Conservation (phyloP, 2,113 vertebrate genomes). For the Polypterus bichir region DNA sequence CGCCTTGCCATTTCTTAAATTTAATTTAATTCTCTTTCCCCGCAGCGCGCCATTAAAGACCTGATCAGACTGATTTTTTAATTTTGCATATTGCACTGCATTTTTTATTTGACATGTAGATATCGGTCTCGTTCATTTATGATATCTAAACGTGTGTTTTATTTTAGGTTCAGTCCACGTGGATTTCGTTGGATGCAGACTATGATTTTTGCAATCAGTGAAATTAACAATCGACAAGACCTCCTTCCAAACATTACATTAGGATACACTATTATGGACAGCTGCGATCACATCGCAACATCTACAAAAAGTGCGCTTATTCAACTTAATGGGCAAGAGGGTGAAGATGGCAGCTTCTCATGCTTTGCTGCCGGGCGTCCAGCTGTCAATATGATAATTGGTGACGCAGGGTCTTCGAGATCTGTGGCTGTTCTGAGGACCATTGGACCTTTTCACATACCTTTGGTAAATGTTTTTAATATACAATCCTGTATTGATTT, state of each 20-base stretch:
- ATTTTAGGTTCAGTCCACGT: slow-evolving; percentile 4
- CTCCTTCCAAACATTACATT: slow-evolving; percentile 9
- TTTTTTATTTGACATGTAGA: too few species aligned
- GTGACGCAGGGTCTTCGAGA: background rate
- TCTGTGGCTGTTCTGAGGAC: slow-evolving; percentile 3
- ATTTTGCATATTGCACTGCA: too few species aligned
- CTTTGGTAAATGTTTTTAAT: slow-evolving; percentile 1
- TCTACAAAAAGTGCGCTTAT: background rate
- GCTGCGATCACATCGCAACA: background rate
- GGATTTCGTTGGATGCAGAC: slow-evolving; percentile 7
- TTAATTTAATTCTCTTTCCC: too few species aligned
- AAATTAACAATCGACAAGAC: slow-evolving; percentile 8
- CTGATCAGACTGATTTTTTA: too few species aligned
- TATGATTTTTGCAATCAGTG: slow-evolving; percentile 12
- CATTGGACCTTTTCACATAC: slow-evolving; percentile 4
- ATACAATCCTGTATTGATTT: too few species aligned
- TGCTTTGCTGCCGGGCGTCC: background rate
- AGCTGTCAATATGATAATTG: slow-evolving; percentile 2
- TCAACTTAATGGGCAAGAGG: background rate
- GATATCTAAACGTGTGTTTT: too few species aligned
- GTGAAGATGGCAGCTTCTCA: background rate
- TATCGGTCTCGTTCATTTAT: background rate
- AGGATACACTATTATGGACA: slow-evolving; percentile 11
- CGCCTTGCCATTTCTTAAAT: too few species aligned
- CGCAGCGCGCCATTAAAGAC: too few species aligned